These are phyloP conservation scores for Argyra leucocephala DNA, from an alignment of 2,888 invertebrate genomes.

Conservation along the genomic window DNA sequence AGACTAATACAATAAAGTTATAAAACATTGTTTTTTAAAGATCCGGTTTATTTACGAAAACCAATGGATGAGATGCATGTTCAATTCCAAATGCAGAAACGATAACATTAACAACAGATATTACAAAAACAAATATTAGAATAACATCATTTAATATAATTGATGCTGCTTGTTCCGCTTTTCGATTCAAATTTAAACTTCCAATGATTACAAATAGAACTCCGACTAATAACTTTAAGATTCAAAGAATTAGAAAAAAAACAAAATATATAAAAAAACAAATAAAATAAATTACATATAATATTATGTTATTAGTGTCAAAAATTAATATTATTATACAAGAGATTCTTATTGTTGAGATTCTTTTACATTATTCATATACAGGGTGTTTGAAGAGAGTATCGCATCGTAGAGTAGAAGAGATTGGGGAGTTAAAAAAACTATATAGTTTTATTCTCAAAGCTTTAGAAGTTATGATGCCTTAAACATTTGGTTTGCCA, in stretches of 20 bases:
- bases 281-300: not conserved
- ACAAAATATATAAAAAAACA: not conserved
- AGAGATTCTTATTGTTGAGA: no score
- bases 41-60: conserved; percentile 36
- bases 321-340: no score
- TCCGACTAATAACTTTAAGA: conserved; percentile 69
- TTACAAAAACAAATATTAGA: conserved; percentile 68
- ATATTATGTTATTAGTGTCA: no score
- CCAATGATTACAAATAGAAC: conserved; percentile 74
- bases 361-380: no score
- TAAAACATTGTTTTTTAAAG: conserved; percentile 13
- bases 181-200: conserved; percentile 70
- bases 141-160: conserved; percentile 70
- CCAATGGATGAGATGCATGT: conserved; percentile 57
- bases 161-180: conserved; percentile 64
- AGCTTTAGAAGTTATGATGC: no score
- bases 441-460: no score
- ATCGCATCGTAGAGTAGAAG: no score
- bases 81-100: conserved; percentile 79
- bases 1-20: not conserved
- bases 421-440: no score
- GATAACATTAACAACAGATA: conserved; percentile 70
- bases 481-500: no score
- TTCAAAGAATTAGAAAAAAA: not conserved
- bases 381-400: no score